Conservation (phyloP, 2,888 invertebrate genomes). For the Sceliomorpha sp. region DNA sequence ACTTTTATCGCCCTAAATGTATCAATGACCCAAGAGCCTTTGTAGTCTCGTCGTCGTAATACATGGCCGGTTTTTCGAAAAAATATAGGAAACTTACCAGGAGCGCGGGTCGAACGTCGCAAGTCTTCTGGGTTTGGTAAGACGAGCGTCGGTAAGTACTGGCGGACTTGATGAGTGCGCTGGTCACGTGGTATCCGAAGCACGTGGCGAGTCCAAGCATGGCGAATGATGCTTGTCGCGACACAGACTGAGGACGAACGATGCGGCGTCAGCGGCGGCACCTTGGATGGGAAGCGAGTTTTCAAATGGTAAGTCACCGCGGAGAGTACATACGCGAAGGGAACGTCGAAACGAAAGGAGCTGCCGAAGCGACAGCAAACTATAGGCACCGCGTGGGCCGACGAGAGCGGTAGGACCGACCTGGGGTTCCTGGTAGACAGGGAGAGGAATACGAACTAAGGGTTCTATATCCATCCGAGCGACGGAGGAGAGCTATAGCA, state of each 20-base stretch:
- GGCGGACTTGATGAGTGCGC: background rate
- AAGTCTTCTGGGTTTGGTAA: too few species aligned
- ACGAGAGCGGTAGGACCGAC: slow-evolving; percentile 54
- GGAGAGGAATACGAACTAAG: slow-evolving; percentile 80
- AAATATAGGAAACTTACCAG: too few species aligned
- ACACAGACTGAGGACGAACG: slow-evolving; percentile 65
- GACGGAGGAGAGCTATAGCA: slow-evolving; percentile 71
- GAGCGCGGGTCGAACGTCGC: too few species aligned
- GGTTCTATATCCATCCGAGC: slow-evolving; percentile 76
- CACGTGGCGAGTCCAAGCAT: slow-evolving; percentile 37
- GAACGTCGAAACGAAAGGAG: slow-evolving; percentile 59
- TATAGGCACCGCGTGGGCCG: slow-evolving; percentile 30
- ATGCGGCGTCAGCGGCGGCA: slow-evolving; percentile 59
- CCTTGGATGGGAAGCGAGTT: slow-evolving; percentile 61
- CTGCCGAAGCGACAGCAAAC: slow-evolving; percentile 51
- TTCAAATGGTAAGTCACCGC: slow-evolving; percentile 66
- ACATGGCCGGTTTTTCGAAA: too few species aligned
- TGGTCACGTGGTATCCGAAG: slow-evolving; percentile 35
- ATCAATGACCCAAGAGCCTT: too few species aligned
- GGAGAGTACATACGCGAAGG: slow-evolving; percentile 55
- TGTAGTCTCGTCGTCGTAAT: too few species aligned
- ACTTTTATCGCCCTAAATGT: background rate
- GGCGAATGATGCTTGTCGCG: slow-evolving; percentile 59
- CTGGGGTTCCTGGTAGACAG: slow-evolving; percentile 77
- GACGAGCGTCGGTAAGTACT: background rate